A percentile compares a stretch with the other conserved stretches of the same genome.
phyloP scores from a whole-genome alignment of 2,888 invertebrate species.

The Cheilosia scutellata region DNA sequence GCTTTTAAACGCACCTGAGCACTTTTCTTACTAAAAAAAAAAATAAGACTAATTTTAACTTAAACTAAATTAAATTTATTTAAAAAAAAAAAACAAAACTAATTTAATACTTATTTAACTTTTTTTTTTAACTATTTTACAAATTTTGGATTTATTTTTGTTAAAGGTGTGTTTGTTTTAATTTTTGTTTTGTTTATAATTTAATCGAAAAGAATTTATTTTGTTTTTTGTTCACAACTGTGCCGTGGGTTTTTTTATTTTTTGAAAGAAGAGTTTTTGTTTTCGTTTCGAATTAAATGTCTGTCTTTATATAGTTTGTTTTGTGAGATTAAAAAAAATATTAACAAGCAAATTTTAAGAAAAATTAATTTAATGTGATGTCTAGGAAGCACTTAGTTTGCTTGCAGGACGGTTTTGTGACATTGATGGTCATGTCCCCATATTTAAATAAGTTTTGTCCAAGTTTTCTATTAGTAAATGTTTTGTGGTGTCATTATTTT shows the following conservation, averaged over 20 bases:
- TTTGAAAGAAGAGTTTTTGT: not conserved
- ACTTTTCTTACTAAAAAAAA: conserved; percentile 28
- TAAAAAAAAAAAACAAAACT: not conserved
- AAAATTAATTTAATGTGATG: not conserved
- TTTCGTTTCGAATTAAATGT: conserved; percentile 8
- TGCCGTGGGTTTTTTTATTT: conserved; percentile 45
- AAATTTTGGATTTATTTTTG: conserved; percentile 10
- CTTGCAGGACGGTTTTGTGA: too few relatives aligned
- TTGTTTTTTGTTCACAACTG: conserved; percentile 31
- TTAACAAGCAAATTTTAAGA: not conserved
- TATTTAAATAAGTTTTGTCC: conserved; percentile 1
- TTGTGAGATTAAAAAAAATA: conserved; percentile 5
- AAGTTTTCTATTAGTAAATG: not conserved
- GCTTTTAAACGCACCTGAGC: conserved; percentile 15
- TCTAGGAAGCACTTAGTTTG: too few relatives aligned
- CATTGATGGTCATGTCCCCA: not conserved
- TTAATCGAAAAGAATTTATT: not conserved
- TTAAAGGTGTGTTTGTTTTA: conserved; percentile 39
- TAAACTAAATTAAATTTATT: too few relatives aligned
- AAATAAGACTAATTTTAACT: not conserved
- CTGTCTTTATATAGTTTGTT: conserved; percentile 30
- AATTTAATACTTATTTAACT: not conserved
- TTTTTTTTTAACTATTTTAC: not conserved
- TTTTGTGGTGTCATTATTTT: not conserved
- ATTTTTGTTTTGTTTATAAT: conserved; percentile 1